Evolutionary conservation across 1,140 invertebrate species (phyloP).

Genomic region (Drosophila athabasca): DNA sequence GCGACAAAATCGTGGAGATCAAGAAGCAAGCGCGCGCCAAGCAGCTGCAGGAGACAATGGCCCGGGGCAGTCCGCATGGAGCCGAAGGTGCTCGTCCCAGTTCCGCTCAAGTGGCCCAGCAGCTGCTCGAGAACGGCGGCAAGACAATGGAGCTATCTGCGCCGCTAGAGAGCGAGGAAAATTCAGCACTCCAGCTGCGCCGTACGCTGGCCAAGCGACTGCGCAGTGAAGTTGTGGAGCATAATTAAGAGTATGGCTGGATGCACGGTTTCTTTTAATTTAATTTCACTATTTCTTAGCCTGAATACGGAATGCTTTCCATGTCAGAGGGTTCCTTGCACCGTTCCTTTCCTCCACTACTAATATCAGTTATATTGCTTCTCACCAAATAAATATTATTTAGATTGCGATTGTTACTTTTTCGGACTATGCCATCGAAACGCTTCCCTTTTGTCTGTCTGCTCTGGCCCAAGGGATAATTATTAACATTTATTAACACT

Average conservation of each 20-base stretch:
- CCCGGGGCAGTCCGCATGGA: slow-evolving; percentile 59
- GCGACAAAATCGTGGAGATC: slow-evolving; percentile 94
- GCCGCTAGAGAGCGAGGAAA: slow-evolving; percentile 51
- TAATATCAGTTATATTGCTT: too few relatives aligned
- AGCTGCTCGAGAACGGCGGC: slow-evolving; percentile 84
- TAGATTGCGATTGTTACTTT: too few relatives aligned
- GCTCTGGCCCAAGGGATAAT: too few relatives aligned
- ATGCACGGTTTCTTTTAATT: not conserved
- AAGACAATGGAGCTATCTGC: slow-evolving; percentile 77
- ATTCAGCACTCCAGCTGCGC: slow-evolving; percentile 89
- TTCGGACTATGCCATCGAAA: too few relatives aligned
- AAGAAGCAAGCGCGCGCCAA: slow-evolving; percentile 94
- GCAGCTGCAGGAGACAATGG: slow-evolving; percentile 86
- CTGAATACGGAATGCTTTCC: too few relatives aligned
- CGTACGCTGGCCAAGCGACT: slow-evolving; percentile 92
- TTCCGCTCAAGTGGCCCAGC: slow-evolving; percentile 88
- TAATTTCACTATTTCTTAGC: not conserved
- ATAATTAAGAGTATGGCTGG: slow-evolving; percentile 38
- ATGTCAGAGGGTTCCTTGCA: too few relatives aligned
- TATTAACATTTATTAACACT: too few relatives aligned
- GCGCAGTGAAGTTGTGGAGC: slow-evolving; percentile 91
- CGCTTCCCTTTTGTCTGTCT: not conserved
- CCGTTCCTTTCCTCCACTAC: too few relatives aligned
- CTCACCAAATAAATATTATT: too few relatives aligned
- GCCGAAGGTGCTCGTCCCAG: slow-evolving; percentile 84